These are phyloP conservation scores for Probosciger aterrimus DNA, from an alignment of 2,113 vertebrate genomes.

Conservation along the genomic window DNA sequence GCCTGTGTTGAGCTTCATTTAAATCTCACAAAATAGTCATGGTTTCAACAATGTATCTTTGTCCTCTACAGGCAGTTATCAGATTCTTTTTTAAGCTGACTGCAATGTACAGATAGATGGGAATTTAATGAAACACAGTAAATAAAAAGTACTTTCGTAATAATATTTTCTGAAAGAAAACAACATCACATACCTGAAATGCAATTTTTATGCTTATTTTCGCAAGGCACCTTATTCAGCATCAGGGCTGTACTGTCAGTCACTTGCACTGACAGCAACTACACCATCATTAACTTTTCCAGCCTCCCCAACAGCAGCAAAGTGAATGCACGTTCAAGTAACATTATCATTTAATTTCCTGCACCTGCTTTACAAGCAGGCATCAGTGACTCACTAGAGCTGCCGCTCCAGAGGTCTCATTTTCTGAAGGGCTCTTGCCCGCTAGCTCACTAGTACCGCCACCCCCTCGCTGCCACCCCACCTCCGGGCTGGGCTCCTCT, in stretches of 20 bases:
- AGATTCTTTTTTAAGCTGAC: not conserved
- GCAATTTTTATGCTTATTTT: not conserved
- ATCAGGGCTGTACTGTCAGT: not conserved
- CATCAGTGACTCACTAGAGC: not conserved
- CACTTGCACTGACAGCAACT: not conserved
- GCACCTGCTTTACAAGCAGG: conserved; percentile 27
- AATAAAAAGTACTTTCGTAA: not conserved
- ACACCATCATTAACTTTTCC: conserved; percentile 34
- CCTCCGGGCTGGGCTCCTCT: not conserved
- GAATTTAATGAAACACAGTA: not conserved
- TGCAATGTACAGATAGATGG: fast-evolving
- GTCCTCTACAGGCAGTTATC: not conserved
- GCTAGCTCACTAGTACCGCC: fast-evolving
- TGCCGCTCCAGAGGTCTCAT: not conserved
- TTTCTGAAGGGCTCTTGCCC: not conserved
- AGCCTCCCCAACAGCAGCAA: not conserved
- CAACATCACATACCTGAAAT: not conserved
- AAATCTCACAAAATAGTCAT: not conserved
- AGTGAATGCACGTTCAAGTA: not conserved
- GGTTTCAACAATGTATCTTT: not conserved
- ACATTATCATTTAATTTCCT: not conserved
- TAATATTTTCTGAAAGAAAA: not conserved
- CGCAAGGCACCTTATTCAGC: not conserved
- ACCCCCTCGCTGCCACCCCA: not conserved
- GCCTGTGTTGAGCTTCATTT: not conserved